A percentile compares a stretch with the other conserved stretches of the same genome.
These are phyloP conservation scores for Meloidogyne floridensis DNA, from an alignment of 1,140 invertebrate genomes.

Conservation along the genomic window DNA sequence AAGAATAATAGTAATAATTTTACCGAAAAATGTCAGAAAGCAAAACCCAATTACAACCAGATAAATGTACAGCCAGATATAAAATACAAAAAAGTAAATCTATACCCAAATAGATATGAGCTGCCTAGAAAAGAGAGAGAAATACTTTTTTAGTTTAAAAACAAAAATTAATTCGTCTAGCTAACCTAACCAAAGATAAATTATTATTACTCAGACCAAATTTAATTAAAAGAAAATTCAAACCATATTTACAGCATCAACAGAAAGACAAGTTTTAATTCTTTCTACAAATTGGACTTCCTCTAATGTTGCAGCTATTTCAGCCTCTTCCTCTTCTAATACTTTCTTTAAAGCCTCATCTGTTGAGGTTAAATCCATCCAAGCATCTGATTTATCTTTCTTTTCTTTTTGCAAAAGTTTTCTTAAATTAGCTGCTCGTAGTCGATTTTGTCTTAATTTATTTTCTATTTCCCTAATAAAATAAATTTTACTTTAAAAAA, in stretches of 20 bases:
- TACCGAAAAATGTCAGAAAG: conserved; percentile 29
- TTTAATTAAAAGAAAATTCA: background rate
- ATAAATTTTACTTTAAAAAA: background rate
- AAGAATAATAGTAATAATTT: background rate
- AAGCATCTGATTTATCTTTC: conserved; percentile 4
- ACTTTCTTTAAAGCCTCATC: conserved; percentile 12
- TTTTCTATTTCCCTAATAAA: background rate
- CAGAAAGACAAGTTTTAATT: conserved; percentile 13
- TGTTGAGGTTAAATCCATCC: background rate
- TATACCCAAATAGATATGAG: conserved; percentile 15
- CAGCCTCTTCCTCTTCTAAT: conserved; percentile 11
- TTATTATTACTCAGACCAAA: background rate
- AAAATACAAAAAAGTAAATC: conserved; percentile 27
- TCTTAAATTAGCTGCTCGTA: conserved; percentile 7
- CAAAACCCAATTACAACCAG: conserved; percentile 17
- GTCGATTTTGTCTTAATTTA: background rate
- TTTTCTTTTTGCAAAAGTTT: background rate
- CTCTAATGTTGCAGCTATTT: background rate
- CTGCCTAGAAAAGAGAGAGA: background rate
- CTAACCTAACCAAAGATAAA: background rate
- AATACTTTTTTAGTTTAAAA: no score
- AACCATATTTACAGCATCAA: conserved; percentile 18
- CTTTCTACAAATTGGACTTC: conserved; percentile 21
- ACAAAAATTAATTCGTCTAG: no score
- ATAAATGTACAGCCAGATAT: conserved; percentile 17